Evolutionary conservation across 2,888 invertebrate genomes (phyloP).

Genomic region (Caenorhabditis sulstoni): DNA sequence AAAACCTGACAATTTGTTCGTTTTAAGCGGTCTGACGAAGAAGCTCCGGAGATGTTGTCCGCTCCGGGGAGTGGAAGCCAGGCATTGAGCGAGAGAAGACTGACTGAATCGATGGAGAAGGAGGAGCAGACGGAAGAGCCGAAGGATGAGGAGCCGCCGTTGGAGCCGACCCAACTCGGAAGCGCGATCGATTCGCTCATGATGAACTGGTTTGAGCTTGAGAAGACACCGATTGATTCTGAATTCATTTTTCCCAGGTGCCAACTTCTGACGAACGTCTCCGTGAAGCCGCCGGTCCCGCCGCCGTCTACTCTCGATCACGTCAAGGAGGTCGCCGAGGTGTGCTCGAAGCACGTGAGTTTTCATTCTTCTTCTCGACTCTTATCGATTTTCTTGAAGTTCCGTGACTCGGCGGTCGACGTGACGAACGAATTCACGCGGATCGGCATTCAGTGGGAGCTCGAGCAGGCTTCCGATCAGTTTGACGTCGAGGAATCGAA

Average conservation of each 20-base stretch:
- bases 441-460: constrained; percentile 62
- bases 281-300: constrained; percentile 56
- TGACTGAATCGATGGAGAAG: background rate
- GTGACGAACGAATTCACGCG: constrained; percentile 61
- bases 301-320: constrained; percentile 71
- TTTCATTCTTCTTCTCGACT: too few species aligned
- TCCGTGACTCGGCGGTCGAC: constrained; percentile 63
- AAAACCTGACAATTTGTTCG: too few species aligned
- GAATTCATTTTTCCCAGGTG: constrained; percentile 37
- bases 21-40: too few species aligned
- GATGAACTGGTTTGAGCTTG: constrained; percentile 46
- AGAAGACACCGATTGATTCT: too few species aligned
- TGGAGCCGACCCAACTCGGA: constrained; percentile 45
- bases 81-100: background rate
- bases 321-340: constrained; percentile 76
- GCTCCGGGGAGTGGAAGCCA: background rate
- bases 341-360: constrained; percentile 67
- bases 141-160: constrained; percentile 47
- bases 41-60: too few species aligned
- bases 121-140: constrained; percentile 8
- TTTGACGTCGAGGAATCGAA: constrained; percentile 28
- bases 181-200: constrained; percentile 53
- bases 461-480: constrained; percentile 54
- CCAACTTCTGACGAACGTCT: constrained; percentile 57
- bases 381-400: too few species aligned